A percentile compares a stretch with the other conserved stretches of the same genome.
phyloP scores from a whole-genome alignment of 2,113 vertebrate species.

The Mionectes macconnelli region DNA sequence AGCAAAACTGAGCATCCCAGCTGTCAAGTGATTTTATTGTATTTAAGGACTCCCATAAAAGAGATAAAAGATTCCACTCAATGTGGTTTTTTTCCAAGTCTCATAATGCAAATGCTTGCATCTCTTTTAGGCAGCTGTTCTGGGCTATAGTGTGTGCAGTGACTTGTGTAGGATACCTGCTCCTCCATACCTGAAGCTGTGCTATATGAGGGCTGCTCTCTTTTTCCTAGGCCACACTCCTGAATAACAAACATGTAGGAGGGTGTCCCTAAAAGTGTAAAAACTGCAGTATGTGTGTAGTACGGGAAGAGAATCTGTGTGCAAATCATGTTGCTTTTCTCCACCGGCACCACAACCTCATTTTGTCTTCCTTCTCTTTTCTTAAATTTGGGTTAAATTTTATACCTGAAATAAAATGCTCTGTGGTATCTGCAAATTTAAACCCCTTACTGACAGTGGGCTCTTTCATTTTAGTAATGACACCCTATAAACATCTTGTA shows the following conservation, averaged over 20 bases:
- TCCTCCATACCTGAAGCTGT: not conserved
- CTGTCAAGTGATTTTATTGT: not conserved
- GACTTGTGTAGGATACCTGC: not conserved
- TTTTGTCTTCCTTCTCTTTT: not conserved
- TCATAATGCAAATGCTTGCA: not conserved
- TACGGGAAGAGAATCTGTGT: not conserved
- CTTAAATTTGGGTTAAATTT: not conserved
- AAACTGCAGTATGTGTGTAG: fast-evolving
- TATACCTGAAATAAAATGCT: not conserved
- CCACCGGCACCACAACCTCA: not conserved
- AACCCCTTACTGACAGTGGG: not conserved
- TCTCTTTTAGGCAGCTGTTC: not conserved
- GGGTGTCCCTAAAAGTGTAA: not conserved
- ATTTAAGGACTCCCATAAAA: not conserved
- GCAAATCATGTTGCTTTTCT: fast-evolving
- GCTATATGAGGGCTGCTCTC: fast-evolving
- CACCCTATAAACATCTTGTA: not conserved
- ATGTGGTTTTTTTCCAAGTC: not conserved
- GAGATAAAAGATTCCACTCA: not conserved
- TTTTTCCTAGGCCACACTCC: not conserved
- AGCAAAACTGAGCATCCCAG: not conserved
- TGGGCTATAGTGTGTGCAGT: not conserved
- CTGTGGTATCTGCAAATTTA: not conserved
- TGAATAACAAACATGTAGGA: not conserved
- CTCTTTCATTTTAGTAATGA: not conserved